Conservation (phyloP, 1,140 invertebrate genomes). For the Vanessa tameamea region DNA sequence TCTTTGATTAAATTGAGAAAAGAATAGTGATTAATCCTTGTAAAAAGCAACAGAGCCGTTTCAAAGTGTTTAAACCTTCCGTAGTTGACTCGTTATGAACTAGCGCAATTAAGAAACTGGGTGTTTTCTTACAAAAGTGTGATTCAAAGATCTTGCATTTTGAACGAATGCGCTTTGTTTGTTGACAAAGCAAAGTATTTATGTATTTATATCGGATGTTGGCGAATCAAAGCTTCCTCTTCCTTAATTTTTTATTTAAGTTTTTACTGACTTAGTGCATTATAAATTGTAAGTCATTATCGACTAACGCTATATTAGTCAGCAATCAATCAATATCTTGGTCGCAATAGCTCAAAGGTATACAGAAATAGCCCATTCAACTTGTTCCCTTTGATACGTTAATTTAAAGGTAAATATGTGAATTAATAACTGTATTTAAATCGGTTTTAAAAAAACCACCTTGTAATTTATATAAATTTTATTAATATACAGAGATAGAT, state of each 20-base stretch:
- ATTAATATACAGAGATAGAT: too few relatives aligned
- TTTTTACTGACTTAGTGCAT: not conserved
- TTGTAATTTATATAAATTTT: too few relatives aligned
- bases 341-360: too few relatives aligned
- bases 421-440: too few relatives aligned
- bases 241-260: not conserved
- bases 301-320: too few relatives aligned
- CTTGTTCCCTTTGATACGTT: too few relatives aligned
- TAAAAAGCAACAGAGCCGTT: not conserved
- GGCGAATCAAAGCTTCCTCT: not conserved
- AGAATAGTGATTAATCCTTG: slow-evolving; percentile 3
- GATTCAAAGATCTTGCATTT: slow-evolving; percentile 18
- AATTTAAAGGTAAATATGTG: too few relatives aligned
- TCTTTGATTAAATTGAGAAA: not conserved
- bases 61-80: slow-evolving; percentile 20
- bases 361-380: too few relatives aligned
- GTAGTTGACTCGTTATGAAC: slow-evolving; percentile 21
- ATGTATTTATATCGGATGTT: not conserved
- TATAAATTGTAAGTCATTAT: too few relatives aligned
- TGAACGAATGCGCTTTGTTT: slow-evolving; percentile 3
- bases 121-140: slow-evolving; percentile 24
- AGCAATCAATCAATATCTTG: too few relatives aligned
- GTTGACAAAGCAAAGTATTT: not conserved
- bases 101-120: slow-evolving; percentile 22
- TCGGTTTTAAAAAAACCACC: too few relatives aligned